Evolutionary conservation across 2,888 invertebrate genomes (phyloP), one percentile per base, ranked within the genome.

Genomic region (Liposcelis brunnea): DNA sequence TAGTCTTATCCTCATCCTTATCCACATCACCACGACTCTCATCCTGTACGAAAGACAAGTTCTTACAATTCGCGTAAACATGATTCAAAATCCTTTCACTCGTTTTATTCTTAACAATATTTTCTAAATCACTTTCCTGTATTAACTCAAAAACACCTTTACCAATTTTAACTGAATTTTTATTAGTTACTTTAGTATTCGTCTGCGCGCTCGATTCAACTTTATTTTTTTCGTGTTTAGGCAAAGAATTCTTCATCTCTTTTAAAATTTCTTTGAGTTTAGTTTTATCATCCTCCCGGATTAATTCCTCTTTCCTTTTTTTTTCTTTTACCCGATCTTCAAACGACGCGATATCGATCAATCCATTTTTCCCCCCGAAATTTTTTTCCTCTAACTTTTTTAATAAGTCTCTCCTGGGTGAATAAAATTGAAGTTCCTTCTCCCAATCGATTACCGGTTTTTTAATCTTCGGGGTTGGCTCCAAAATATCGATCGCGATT

Each of bases 221-320:
- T n/a, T n/a, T n/a, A n/a, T n/a, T n/a, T n/a, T n/a, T n/a, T n/a
- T n/a, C n/a, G n/a, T 71, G 68, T 55, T 74, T 75, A 1, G 79
- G 77, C 49, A 81, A 61, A 10, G 80, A 80, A 59, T 80, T 73
- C 61, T 80, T 80, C 76, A 80, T 80, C 65, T 80, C 80, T 55
- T 79, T 80, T 50, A 80, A 60, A 72, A 80, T 77, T 61, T 77
- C 76, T 58, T 74, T 75, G 21, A 80, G 61, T 57, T 63, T 49
- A 31, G 46, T 46, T 46, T 48, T 48, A 48, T 53, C 48, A 42
- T 49, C 47, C 43, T 50, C 49, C 46, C 51, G n/a, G n/a, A n/a
- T n/a, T n/a, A n/a, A n/a, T 16, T 37, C 42, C 19, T 49, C 48
- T 47, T 46, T 47, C 8, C 32, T 26, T 3, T 26, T 8, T 36